A percentile compares a stretch with the other conserved stretches of the same genome.
phyloP scores from a whole-genome alignment of 2,113 vertebrate species.

The Puntigrus tetrazona region DNA sequence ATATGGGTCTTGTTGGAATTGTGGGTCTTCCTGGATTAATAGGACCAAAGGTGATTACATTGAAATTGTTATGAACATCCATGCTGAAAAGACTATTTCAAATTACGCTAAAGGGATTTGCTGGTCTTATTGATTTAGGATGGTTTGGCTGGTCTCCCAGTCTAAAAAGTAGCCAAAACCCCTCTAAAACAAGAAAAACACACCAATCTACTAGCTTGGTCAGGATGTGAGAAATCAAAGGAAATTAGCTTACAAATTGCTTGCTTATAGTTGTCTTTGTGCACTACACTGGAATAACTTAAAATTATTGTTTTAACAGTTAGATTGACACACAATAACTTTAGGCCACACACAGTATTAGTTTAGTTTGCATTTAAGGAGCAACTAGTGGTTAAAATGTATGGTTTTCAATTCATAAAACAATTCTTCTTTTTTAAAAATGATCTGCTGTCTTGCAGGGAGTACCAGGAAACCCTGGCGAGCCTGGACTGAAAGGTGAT shows the following conservation, averaged over 20 bases:
- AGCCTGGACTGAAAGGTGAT: constrained; percentile 99
- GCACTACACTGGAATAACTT: not conserved
- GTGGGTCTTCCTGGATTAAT: constrained; percentile 85
- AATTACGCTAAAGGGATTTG: not conserved
- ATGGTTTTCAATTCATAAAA: not conserved
- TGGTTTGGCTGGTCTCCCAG: not conserved
- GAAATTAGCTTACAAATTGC: not conserved
- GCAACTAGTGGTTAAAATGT: not conserved
- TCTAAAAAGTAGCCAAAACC: not conserved
- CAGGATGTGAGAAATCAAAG: not conserved
- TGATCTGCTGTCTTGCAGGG: constrained; percentile 78
- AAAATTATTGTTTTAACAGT: not conserved
- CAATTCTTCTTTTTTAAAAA: constrained; percentile 16
- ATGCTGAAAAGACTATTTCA: not conserved
- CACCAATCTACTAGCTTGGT: not conserved
- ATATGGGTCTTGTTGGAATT: constrained; percentile 84
- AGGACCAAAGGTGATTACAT: constrained; percentile 87
- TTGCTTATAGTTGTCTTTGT: too few species aligned
- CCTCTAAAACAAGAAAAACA: not conserved
- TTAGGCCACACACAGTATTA: not conserved
- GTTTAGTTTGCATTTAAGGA: not conserved
- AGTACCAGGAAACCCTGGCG: constrained; percentile 89
- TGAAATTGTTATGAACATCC: constrained; percentile 1
- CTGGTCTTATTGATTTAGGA: not conserved
- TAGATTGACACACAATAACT: not conserved